phyloP scores from a whole-genome alignment of 1,140 invertebrate species.

The Scaptomyza montana region DNA sequence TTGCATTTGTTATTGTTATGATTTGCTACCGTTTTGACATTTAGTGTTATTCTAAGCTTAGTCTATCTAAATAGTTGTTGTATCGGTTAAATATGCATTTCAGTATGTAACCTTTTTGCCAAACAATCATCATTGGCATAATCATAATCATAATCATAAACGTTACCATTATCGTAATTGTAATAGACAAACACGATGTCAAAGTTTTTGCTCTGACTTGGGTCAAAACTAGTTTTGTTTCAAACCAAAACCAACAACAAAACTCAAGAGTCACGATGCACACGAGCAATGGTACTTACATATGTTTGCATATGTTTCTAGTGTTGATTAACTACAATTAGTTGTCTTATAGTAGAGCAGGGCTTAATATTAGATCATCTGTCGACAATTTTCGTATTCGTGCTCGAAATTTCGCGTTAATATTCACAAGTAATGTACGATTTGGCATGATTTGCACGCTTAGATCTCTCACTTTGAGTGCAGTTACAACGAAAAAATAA shows the following conservation, averaged over 20 bases:
- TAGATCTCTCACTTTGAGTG: no score
- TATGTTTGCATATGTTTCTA: neutral
- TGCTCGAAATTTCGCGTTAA: neutral
- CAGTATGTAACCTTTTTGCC: slow-evolving; percentile 18
- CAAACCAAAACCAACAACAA: neutral
- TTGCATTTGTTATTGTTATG: neutral
- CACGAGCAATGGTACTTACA: neutral
- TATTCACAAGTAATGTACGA: neutral
- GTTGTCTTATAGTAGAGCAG: slow-evolving; percentile 1
- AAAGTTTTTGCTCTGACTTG: neutral
- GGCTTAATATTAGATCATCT: neutral
- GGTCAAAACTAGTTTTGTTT: slow-evolving; percentile 10
- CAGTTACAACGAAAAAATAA: neutral
- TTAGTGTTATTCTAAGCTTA: slow-evolving; percentile 20
- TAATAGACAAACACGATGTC: neutral
- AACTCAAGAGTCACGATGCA: slow-evolving; percentile 7
- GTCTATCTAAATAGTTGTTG: slow-evolving; percentile 51
- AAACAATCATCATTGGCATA: slow-evolving; percentile 38
- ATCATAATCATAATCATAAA: slow-evolving; percentile 3
- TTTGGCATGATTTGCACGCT: neutral
- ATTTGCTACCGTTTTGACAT: slow-evolving; percentile 24
- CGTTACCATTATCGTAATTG: neutral
- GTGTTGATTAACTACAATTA: slow-evolving; percentile 3
- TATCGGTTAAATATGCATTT: slow-evolving; percentile 8
- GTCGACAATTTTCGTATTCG: neutral